Conservation (phyloP, 2,797 vertebrate genomes). For the Acanthopagrus latus region DNA sequence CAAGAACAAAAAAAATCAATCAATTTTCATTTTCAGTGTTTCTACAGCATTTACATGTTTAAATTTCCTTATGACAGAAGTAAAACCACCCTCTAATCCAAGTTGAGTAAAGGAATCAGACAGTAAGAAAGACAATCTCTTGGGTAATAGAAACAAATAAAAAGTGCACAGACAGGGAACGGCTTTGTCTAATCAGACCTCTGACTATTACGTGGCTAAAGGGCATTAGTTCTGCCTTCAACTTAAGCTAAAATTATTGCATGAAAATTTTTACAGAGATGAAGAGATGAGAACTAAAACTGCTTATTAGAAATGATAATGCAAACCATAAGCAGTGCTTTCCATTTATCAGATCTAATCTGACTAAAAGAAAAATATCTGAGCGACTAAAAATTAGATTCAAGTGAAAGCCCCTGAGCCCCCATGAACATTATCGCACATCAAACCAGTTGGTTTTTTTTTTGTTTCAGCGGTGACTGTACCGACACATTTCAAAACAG, state of each 20-base stretch:
- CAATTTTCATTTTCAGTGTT: not conserved
- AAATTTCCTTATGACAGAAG: not conserved
- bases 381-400: conserved; percentile 32
- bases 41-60: not conserved
- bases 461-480: not conserved
- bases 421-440: not conserved
- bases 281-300: conserved; percentile 26
- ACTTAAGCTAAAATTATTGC: not conserved
- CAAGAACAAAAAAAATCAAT: not conserved
- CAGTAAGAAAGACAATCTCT: not conserved
- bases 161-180: not conserved
- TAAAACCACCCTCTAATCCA: not conserved
- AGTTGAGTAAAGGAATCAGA: not conserved
- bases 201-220: not conserved
- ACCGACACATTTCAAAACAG: conserved; percentile 12
- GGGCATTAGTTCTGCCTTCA: not conserved
- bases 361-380: conserved; percentile 37
- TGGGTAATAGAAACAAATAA: not conserved
- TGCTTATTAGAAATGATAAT: conserved; percentile 45
- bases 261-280: conserved; percentile 25
- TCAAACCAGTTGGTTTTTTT: not conserved
- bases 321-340: not conserved
- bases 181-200: not conserved
- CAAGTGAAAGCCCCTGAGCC: conserved; percentile 51
- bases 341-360: conserved; percentile 33